Conservation (phyloP, 1,140 invertebrate genomes). For the Heliconius hewitsoni region DNA sequence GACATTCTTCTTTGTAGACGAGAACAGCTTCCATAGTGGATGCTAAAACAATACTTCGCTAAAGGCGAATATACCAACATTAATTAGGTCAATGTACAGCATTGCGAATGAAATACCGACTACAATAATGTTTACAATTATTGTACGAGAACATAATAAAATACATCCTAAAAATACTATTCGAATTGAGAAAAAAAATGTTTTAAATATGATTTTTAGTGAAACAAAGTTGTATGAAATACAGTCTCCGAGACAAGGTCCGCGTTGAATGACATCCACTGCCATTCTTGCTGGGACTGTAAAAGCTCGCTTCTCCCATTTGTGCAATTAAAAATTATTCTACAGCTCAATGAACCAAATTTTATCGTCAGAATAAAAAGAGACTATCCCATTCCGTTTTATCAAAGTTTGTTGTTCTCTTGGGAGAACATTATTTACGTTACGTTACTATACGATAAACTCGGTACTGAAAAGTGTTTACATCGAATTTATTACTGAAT, state of each 20-base stretch:
- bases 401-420: constrained; percentile 14
- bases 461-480: neutral
- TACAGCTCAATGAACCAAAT: constrained; percentile 5
- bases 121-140: neutral
- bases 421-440: constrained; percentile 12
- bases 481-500: neutral
- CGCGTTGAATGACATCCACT: constrained; percentile 20
- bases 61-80: too few species aligned
- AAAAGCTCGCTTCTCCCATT: constrained; percentile 26
- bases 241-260: neutral
- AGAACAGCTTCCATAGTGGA: neutral
- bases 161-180: neutral
- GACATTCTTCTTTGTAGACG: neutral
- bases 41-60: neutral
- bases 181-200: neutral
- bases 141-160: constrained; percentile 14
- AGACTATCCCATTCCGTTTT: neutral
- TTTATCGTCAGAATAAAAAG: constrained; percentile 22
- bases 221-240: neutral
- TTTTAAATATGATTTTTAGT: constrained; percentile 16
- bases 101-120: neutral
- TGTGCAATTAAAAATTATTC: constrained; percentile 31
- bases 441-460: neutral
- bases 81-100: neutral
- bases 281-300: constrained; percentile 6